Evolutionary conservation across 2,113 vertebrate species (phyloP).

Genomic region (Romanogobio albipinnatus): DNA sequence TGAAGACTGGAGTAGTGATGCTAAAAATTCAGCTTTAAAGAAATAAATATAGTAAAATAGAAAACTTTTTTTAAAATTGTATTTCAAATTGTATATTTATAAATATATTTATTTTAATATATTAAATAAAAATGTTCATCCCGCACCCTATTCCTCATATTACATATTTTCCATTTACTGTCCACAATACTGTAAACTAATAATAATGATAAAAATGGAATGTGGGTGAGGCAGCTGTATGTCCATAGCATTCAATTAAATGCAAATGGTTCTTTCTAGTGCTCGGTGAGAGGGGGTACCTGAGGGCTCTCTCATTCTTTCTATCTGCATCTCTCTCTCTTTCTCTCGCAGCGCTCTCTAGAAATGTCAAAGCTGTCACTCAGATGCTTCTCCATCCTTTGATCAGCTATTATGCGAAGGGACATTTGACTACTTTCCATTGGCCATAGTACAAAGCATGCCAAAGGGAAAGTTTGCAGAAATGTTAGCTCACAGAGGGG

Average conservation of each 20-base stretch:
- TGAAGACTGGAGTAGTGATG: neutral
- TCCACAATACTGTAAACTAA: too few species aligned
- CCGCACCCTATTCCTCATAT: neutral
- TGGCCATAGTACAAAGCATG: conserved; percentile 19
- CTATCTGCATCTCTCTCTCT: conserved; percentile 18
- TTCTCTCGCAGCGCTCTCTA: conserved; percentile 1
- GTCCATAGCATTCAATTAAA: conserved; percentile 47
- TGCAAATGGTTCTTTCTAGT: conserved; percentile 40
- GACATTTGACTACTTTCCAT: conserved; percentile 44
- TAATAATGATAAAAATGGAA: too few species aligned
- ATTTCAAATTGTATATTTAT: neutral
- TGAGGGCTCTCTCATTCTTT: neutral
- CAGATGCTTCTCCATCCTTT: conserved; percentile 24
- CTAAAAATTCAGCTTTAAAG: too few species aligned
- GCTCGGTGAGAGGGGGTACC: neutral
- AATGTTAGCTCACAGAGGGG: conserved; percentile 21
- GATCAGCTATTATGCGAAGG: conserved; percentile 42
- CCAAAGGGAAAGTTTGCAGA: conserved; percentile 30
- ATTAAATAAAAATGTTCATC: too few species aligned
- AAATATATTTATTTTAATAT: neutral
- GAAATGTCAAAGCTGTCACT: conserved; percentile 53
- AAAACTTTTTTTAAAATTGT: neutral
- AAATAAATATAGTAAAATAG: too few species aligned
- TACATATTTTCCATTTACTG: neutral
- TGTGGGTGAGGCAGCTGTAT: neutral